Evolutionary conservation across 2,113 vertebrate species (phyloP).

Genomic region (Hydrochoerus hydrochaeris): DNA sequence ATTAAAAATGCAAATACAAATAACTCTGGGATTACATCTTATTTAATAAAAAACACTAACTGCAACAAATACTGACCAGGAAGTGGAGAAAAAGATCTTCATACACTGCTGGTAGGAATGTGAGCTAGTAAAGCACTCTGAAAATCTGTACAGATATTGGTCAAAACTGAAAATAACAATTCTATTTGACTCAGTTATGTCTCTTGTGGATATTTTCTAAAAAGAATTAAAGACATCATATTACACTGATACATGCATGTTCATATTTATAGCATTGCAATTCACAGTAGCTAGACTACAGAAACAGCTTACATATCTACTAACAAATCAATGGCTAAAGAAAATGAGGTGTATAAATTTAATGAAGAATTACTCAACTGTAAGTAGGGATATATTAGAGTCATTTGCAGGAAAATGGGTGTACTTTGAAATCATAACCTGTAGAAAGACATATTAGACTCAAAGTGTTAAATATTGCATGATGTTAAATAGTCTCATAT

Average conservation of each 20-base stretch:
- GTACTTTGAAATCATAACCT: neutral
- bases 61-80: neutral
- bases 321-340: neutral
- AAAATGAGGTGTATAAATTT: neutral
- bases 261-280: neutral
- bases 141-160: neutral
- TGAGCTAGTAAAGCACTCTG: neutral
- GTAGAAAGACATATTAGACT: neutral
- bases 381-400: neutral
- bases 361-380: neutral
- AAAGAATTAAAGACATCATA: neutral
- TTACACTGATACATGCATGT: neutral
- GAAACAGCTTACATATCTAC: too few relatives aligned
- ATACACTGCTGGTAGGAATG: neutral
- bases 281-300: neutral
- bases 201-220: neutral
- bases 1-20: neutral
- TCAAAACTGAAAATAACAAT: neutral
- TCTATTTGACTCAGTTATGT: neutral
- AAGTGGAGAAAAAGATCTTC: neutral
- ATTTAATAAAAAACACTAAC: neutral
- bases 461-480: neutral
- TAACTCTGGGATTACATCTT: neutral
- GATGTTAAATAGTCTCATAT: neutral
- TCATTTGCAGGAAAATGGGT: neutral